A percentile compares a stretch with the other conserved stretches of the same genome.
Evolutionary conservation across 2,888 invertebrate species (phyloP).

Genomic region (Suillia variegata): DNA sequence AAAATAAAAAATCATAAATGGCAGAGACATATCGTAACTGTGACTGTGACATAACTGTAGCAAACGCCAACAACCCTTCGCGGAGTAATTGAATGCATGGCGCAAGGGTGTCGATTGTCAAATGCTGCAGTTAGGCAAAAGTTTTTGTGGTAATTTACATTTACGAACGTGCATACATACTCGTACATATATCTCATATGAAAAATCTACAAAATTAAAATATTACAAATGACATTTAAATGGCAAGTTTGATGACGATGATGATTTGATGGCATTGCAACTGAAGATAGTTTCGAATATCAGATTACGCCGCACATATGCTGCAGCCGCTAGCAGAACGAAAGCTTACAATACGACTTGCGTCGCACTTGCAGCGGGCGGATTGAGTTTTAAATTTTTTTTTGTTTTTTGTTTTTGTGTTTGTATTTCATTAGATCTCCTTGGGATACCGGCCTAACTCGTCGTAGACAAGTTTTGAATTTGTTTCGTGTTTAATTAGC

Average conservation of each 20-base stretch:
- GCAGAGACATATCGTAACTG: background rate
- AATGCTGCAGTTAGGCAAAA: conserved; percentile 16
- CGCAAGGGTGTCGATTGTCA: conserved; percentile 26
- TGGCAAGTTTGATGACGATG: conserved; percentile 14
- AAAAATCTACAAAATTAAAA: conserved; percentile 9
- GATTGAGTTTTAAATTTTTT: background rate
- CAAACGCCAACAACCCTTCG: background rate
- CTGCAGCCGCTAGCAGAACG: background rate
- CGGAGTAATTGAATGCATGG: background rate
- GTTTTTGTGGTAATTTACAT: conserved; percentile 31
- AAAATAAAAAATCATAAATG: background rate
- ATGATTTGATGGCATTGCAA: too few species aligned
- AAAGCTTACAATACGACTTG: background rate
- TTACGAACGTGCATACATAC: conserved; percentile 7
- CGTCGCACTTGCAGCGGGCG: background rate
- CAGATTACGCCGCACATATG: conserved; percentile 21
- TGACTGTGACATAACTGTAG: too few species aligned
- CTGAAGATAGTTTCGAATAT: too few species aligned
- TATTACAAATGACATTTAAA: conserved; percentile 13
- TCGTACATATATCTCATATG: background rate
- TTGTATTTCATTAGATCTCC: too few species aligned
- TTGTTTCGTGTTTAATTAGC: conserved; percentile 23
- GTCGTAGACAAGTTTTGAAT: background rate
- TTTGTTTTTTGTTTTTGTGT: too few species aligned
- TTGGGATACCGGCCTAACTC: too few species aligned